Conservation (phyloP, 2,113 vertebrate species). For the Elgaria multicarinata region DNA sequence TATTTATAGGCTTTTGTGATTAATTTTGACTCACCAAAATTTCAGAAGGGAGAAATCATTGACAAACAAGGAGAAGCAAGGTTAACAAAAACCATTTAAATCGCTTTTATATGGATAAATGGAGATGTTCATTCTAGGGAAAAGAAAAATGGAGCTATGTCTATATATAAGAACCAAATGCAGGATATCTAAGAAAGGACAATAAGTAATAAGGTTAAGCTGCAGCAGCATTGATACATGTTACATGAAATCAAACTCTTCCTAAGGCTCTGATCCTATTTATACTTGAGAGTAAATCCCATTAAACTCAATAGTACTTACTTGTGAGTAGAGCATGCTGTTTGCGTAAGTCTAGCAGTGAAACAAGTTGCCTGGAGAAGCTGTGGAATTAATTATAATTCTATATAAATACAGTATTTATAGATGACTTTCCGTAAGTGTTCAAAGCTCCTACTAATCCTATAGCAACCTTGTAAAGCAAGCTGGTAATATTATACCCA, state of each 20-base stretch:
- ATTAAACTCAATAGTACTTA: neutral
- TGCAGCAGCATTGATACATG: neutral
- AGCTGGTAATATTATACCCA: neutral
- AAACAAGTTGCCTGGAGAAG: neutral
- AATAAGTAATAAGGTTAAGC: neutral
- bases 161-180: too few species aligned
- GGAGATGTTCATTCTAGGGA: neutral
- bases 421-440: neutral
- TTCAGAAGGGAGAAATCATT: neutral
- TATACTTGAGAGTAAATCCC: neutral
- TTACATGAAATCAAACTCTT: neutral
- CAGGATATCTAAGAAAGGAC: neutral
- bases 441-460: neutral
- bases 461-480: too few species aligned
- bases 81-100: neutral
- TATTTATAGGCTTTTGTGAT: neutral
- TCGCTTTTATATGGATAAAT: neutral
- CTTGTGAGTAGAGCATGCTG: neutral
- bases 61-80: neutral
- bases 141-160: neutral
- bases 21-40: neutral
- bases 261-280: neutral
- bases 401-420: neutral
- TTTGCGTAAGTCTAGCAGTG: neutral
- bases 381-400: too few species aligned